Evolutionary conservation across 92 coral and sea anemone genomes (phyloP), one percentile per base, ranked within the genome.

Genomic region (Parazoanthus darwini): DNA sequence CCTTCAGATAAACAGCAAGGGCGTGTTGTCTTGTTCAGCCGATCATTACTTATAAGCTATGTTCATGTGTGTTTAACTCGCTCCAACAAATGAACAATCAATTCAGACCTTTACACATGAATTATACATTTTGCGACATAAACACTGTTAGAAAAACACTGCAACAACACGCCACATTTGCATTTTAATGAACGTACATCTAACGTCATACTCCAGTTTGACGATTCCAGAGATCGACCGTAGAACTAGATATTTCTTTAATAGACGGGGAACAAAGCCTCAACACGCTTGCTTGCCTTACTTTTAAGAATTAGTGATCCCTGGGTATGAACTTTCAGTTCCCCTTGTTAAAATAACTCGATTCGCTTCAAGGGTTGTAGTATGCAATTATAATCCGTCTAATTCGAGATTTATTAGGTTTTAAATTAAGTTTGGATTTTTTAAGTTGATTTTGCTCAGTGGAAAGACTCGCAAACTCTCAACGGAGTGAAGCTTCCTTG

Each of bases 121-220:
- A 76, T 76, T 76, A 76, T 76, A 18, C 80, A 76, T 76, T 74
- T 76, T 37, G 46, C 25, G 54, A 76, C 80, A 76, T 22, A n/a
- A 22, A 39, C 54, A 76, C 4, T 20, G 80, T 29, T 29, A 29
- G 33, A 29, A 42, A n/a, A 22, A 39, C 54, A 76, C 4, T 20
- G 80, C 43, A 76, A 39, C 26, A 76, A 76, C 46, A 76, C 70
- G 25, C 38, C 4, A 18, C 51, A 76, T 76, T 76, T 76, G 80
- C 80, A 76, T 76, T 76, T 76, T 76, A 76, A 76, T 39, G 5
- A 76, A 37, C 35, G 23, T n/a, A 10, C 2, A 42, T 76, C n/a
- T 11, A 76, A 39, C 15, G 35, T 35, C 22, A 75, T 63, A 63
- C 70, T 63, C 70, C 0, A 20, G 6, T 63, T 63, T 63, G 18